A percentile compares a stretch with the other conserved stretches of the same genome.
These are phyloP conservation scores for Drosophila triauraria DNA, from an alignment of 1,140 invertebrate genomes.

Conservation along the genomic window DNA sequence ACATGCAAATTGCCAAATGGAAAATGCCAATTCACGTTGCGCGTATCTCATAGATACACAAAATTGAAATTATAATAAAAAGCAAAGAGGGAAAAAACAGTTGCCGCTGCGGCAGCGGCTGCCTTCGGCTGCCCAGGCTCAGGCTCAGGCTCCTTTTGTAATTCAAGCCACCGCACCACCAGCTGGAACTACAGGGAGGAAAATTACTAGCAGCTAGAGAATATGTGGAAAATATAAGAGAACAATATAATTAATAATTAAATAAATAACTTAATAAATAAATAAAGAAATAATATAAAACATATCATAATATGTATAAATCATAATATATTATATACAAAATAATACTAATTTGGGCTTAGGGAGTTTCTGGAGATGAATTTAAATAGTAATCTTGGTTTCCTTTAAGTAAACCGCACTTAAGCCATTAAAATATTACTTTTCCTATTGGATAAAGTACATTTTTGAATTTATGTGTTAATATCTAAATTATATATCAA, in stretches of 20 bases:
- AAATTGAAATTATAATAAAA: conserved; percentile 77
- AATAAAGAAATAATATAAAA: neutral
- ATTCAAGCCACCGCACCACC: conserved; percentile 66
- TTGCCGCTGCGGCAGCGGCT: conserved; percentile 14
- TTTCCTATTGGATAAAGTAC: neutral
- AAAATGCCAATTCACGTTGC: conserved; percentile 76
- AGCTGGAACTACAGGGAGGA: conserved; percentile 25
- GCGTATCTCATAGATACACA: conserved; percentile 74
- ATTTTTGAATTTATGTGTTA: too few species aligned
- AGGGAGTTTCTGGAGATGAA: neutral
- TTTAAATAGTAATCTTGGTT: too few species aligned
- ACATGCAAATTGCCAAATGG: conserved; percentile 69
- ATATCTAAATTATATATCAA: too few species aligned
- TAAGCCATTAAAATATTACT: neutral
- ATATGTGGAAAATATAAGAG: conserved; percentile 1
- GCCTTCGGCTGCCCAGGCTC: conserved; percentile 34
- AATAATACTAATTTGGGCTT: neutral
- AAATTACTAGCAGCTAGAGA: neutral
- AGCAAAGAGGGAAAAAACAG: conserved; percentile 38
- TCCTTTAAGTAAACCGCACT: neutral
- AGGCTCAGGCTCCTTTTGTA: conserved; percentile 65
- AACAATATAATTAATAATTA: too few species aligned
- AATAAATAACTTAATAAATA: too few species aligned
- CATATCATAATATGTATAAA: neutral
- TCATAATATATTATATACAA: neutral